A percentile compares a stretch with the other conserved stretches of the same genome.
These are phyloP conservation scores for Pangasius macronema DNA, from an alignment of 2,797 vertebrate species.

Conservation along the genomic window DNA sequence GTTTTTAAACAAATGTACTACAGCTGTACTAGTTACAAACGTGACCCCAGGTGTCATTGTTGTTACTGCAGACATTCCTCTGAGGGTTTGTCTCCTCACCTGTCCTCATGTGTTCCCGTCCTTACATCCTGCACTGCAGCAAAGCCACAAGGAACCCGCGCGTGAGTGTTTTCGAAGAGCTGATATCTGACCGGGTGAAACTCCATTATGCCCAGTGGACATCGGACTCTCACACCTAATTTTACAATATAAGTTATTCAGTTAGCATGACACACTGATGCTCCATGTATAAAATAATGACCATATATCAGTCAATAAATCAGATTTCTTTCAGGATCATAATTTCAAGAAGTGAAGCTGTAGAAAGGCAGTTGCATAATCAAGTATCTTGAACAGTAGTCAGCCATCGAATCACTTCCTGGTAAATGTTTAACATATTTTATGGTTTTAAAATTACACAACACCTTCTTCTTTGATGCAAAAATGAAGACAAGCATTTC, in stretches of 20 bases:
- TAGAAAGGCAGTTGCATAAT: not conserved
- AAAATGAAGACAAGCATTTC: not conserved
- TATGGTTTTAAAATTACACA: not conserved
- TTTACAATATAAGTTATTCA: not conserved
- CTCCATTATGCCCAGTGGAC: no score
- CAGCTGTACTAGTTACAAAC: not conserved
- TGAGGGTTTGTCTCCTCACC: conserved; percentile 61
- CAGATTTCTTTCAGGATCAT: not conserved
- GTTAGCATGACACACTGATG: not conserved
- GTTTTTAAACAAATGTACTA: not conserved
- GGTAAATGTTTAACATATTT: not conserved
- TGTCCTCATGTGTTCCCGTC: conserved; percentile 81
- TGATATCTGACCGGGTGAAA: no score
- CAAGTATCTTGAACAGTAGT: not conserved
- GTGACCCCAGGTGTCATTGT: not conserved
- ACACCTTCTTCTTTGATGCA: not conserved
- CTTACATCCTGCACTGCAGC: conserved; percentile 83
- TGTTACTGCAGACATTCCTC: not conserved
- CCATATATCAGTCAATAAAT: not conserved
- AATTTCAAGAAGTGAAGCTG: not conserved
- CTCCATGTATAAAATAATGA: not conserved
- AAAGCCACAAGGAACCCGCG: conserved; percentile 83
- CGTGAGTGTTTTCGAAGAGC: conserved; percentile 78
- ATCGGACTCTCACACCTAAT: no score
- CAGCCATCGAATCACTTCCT: not conserved